Percentiles rank a stretch among this genome's conserved stretches.
These are phyloP conservation scores for Myotis yumanensis DNA, from an alignment of 2,113 vertebrate genomes.

Conservation along the genomic window DNA sequence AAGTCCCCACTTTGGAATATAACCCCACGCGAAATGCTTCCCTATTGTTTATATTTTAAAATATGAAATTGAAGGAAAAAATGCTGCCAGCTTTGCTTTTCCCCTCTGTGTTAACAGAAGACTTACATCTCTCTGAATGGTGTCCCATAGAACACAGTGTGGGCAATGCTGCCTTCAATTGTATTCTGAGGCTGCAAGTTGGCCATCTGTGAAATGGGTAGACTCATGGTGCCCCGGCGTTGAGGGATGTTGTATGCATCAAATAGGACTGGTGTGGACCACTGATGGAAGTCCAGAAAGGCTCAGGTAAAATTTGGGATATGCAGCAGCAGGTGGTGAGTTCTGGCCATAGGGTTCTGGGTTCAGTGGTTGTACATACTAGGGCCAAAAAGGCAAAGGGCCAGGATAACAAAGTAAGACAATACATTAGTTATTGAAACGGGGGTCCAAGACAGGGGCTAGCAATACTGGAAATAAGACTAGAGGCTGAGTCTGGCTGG, in stretches of 20 bases:
- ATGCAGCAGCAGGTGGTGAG: not conserved
- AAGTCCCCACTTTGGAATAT: not conserved
- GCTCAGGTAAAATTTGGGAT: not conserved
- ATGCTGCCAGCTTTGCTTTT: not conserved
- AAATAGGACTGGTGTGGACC: not conserved
- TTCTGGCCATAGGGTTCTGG: not conserved
- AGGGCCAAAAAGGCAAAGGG: not conserved
- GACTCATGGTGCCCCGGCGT: too few relatives aligned
- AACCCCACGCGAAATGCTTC: not conserved
- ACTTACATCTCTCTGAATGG: not conserved
- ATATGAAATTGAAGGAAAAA: not conserved
- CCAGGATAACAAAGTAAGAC: not conserved
- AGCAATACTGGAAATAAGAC: not conserved
- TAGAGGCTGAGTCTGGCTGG: too few relatives aligned
- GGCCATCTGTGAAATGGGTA: not conserved
- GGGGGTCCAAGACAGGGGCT: not conserved
- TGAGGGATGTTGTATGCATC: not conserved
- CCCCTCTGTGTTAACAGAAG: not conserved
- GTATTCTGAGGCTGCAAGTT: not conserved
- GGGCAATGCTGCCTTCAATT: not conserved
- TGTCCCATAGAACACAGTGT: not conserved
- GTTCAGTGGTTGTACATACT: not conserved
- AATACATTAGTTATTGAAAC: not conserved
- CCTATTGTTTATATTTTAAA: constrained; percentile 4
- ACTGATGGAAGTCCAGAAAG: not conserved